A percentile compares a stretch with the other conserved stretches of the same genome.
These are phyloP conservation scores for Siphamia tubifer DNA, from an alignment of 2,113 vertebrate species.

Conservation along the genomic window DNA sequence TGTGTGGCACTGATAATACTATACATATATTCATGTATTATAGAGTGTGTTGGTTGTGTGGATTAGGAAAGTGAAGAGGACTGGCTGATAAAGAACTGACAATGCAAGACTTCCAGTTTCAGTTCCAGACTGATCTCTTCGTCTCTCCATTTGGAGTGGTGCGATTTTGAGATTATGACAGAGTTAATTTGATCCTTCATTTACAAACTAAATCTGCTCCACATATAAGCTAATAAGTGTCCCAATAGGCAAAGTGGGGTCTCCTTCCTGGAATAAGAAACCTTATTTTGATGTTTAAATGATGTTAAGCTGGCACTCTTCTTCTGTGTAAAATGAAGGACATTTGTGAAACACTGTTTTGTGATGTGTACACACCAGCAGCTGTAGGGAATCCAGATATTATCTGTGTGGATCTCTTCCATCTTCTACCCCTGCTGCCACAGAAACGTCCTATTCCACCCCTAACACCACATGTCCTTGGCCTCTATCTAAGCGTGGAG, in stretches of 20 bases:
- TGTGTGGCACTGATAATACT: not conserved
- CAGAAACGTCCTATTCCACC: constrained; percentile 36
- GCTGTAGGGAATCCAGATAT: constrained; percentile 25
- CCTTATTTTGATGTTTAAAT: constrained; percentile 3
- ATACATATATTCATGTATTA: not conserved
- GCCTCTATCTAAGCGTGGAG: constrained; percentile 28
- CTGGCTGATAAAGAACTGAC: too few species aligned
- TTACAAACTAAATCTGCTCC: not conserved
- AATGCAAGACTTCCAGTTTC: too few species aligned
- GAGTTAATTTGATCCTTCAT: too few species aligned
- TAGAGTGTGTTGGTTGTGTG: not conserved
- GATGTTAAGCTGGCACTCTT: not conserved
- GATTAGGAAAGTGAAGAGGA: too few species aligned
- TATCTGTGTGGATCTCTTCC: constrained; percentile 17
- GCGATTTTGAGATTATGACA: too few species aligned
- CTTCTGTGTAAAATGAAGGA: constrained; percentile 7
- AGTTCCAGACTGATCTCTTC: too few species aligned
- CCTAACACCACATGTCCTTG: constrained; percentile 31
- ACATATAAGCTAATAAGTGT: not conserved
- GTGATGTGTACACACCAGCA: not conserved
- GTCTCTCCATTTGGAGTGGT: too few species aligned
- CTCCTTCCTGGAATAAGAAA: not conserved
- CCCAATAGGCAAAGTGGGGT: not conserved
- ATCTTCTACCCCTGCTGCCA: constrained; percentile 8
- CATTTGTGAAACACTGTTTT: constrained; percentile 19